These are phyloP conservation scores for Hoplodrina ambigua DNA, from an alignment of 2,888 invertebrate genomes.

Conservation along the genomic window DNA sequence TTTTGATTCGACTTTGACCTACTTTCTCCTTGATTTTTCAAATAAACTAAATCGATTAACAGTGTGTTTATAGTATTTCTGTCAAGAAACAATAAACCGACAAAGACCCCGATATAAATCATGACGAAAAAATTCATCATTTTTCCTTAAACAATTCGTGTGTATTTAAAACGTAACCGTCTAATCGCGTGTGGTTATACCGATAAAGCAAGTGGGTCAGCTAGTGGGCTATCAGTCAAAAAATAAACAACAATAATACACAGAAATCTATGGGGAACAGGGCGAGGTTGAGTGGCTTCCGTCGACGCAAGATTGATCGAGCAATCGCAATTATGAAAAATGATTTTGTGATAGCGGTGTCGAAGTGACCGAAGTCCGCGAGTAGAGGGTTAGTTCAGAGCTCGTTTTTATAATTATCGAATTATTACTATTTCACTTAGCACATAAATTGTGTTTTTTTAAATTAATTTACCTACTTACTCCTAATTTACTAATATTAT, in stretches of 20 bases:
- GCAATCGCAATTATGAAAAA: conserved; percentile 87
- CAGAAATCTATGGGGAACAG: conserved; percentile 74
- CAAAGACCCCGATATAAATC: conserved; percentile 50
- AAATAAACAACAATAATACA: conserved; percentile 83
- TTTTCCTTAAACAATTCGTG: conserved; percentile 60
- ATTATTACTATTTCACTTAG: too few species aligned
- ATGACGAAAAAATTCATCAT: conserved; percentile 54
- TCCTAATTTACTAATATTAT: too few species aligned
- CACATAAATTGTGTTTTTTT: too few species aligned
- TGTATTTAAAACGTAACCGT: conserved; percentile 62
- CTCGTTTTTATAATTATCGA: too few species aligned
- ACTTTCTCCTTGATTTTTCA: not conserved
- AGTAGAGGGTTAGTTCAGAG: conserved; percentile 13
- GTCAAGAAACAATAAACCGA: conserved; percentile 47
- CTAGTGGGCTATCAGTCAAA: conserved; percentile 82
- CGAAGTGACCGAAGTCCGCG: conserved; percentile 60
- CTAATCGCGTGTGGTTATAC: conserved; percentile 77
- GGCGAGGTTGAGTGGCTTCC: conserved; percentile 86
- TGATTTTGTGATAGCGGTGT: conserved; percentile 77
- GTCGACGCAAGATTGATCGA: conserved; percentile 86
- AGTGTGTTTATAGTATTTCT: not conserved
- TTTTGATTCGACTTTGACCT: not conserved
- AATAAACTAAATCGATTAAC: not conserved
- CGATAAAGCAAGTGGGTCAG: conserved; percentile 80
- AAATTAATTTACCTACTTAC: too few species aligned